Evolutionary conservation across 1,140 invertebrate species (phyloP), one percentile per base, ranked within the genome.

Genomic region (Metopolophium dirhodum): DNA sequence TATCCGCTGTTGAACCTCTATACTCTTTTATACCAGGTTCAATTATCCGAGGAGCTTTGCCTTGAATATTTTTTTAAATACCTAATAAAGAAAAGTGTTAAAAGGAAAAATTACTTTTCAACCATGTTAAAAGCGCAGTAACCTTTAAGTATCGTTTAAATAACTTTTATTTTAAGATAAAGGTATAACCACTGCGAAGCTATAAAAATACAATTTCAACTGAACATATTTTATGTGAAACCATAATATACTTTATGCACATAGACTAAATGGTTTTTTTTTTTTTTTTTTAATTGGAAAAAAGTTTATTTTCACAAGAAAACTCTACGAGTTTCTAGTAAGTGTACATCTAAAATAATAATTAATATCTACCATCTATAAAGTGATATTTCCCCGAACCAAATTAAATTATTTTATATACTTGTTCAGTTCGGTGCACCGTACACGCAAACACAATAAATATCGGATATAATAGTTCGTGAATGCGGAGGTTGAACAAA

Each of bases 111-210:
- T 22, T 83, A 83, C 35, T 83, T 83, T 83, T 83, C 77, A 83
- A 83, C 35, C n/a, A 37, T 83, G 77, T 83, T 37, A 83, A 83
- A 83, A 37, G 77, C 77, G 22, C 35, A 83, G 35, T 83, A 83
- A 37, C 61, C 61, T 77, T 77, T n/a, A 77, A 77, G 61, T 77
- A 77, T 77, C 61, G 61, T 77, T 77, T 77, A 77, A 77, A 77
- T 77, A 77, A 77, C 61, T 77, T 77, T 77, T 77, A 77, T 77
- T 77, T 77, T 77, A 77, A 77, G 61, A 77, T 77, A n/a, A 77
- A 77, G 61, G 61, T n/a, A 77, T 77, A 77, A 77, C 61, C 61
- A 77, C 61, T n/a, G 30, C 14, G n/a, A 77, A 77, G n/a, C 61
- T n/a, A n/a, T 77, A 77, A 77, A 77, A 77, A 77, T 77, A 77